phyloP scores from a whole-genome alignment of 1,140 invertebrate species.

The Leptinotarsa undecemlineata region DNA sequence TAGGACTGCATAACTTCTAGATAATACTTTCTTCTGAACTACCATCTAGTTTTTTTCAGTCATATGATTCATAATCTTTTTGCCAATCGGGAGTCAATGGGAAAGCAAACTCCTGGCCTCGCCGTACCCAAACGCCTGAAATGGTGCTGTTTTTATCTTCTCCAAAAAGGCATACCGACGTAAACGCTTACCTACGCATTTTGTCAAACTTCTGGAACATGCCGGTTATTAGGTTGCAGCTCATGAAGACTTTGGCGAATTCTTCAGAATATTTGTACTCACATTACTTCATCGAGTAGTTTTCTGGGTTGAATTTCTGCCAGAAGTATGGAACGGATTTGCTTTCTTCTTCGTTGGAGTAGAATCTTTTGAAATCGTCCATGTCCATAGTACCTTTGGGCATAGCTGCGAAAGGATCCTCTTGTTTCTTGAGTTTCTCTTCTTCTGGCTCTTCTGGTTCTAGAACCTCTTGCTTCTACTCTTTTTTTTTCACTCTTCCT shows the following conservation, averaged over 20 bases:
- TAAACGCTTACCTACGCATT: constrained; percentile 95
- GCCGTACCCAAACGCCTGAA: constrained; percentile 96
- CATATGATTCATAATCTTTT: constrained; percentile 96
- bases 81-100: constrained; percentile 87
- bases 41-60: constrained; percentile 94
- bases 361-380: constrained; percentile 96
- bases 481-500: not conserved
- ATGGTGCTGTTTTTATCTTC: constrained; percentile 91
- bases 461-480: not conserved
- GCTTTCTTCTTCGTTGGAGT: constrained; percentile 94
- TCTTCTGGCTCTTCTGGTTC: not conserved
- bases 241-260: constrained; percentile 94
- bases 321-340: constrained; percentile 98
- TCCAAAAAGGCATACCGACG: constrained; percentile 91
- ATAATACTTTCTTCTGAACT: constrained; percentile 66
- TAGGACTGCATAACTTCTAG: too few species aligned
- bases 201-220: constrained; percentile 99
- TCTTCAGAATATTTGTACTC: constrained; percentile 98
- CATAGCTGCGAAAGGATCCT: not conserved
- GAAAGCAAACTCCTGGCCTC: constrained; percentile 93
- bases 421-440: not conserved
- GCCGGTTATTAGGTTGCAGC: constrained; percentile 87
- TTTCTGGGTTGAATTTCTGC: constrained; percentile 95
- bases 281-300: constrained; percentile 96
- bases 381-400: constrained; percentile 77